phyloP scores from a whole-genome alignment of 2,797 vertebrate genomes.

The Cryptoprocta ferox region DNA sequence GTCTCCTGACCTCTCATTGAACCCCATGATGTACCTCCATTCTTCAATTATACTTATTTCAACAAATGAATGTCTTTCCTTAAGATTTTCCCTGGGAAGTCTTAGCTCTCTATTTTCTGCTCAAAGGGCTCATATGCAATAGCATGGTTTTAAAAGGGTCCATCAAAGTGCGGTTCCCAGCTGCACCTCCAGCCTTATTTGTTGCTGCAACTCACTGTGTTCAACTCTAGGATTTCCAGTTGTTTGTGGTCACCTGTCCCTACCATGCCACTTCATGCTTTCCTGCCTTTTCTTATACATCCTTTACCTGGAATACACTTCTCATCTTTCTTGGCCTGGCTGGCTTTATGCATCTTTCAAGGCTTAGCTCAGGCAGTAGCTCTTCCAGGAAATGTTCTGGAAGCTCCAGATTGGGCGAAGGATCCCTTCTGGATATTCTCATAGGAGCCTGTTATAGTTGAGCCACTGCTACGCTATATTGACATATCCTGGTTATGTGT shows the following conservation, averaged over 20 bases:
- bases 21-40: not conserved
- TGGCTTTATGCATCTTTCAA: not conserved
- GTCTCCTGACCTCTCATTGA: not conserved
- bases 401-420: not conserved
- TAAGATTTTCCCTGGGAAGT: not conserved
- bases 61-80: not conserved
- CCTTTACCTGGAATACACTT: not conserved
- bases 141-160: not conserved
- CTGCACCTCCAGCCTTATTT: not conserved
- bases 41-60: not conserved
- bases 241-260: not conserved
- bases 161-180: no score
- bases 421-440: not conserved
- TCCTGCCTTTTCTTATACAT: not conserved
- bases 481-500: not conserved
- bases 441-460: not conserved
- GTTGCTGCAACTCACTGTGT: not conserved
- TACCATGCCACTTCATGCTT: not conserved
- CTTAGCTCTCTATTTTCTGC: not conserved
- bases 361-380: not conserved
- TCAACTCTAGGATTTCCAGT: not conserved
- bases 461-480: not conserved
- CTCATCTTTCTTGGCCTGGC: not conserved
- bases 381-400: not conserved
- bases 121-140: not conserved